Percentiles rank a stretch among this genome's conserved stretches.
Evolutionary conservation across 2,888 invertebrate genomes (phyloP).

Genomic region (Nasonovia ribisnigri): DNA sequence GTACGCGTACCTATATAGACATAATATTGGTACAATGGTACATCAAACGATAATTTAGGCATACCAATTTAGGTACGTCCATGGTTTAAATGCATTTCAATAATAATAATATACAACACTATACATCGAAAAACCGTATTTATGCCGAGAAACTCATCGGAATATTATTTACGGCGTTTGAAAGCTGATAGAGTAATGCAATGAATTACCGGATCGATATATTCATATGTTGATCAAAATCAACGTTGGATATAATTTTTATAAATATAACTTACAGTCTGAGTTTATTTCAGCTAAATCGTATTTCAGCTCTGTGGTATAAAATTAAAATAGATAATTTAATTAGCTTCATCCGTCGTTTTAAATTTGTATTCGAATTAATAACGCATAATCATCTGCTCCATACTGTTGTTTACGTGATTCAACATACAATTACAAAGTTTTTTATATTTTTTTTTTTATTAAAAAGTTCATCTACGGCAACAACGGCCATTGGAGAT

Average conservation of each 20-base stretch:
- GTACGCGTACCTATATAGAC: neutral
- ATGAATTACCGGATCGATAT: no score
- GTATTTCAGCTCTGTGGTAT: neutral
- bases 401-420: neutral
- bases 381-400: neutral
- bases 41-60: neutral
- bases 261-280: neutral
- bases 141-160: neutral
- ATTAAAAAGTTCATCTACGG: no score
- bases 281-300: neutral
- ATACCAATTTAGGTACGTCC: neutral
- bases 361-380: neutral
- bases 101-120: neutral
- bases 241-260: neutral
- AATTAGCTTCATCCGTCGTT: neutral
- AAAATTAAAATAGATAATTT: conserved; percentile 18
- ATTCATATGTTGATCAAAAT: no score
- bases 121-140: neutral
- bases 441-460: no score
- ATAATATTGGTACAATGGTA: neutral
- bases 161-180: neutral
- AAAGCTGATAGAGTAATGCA: neutral
- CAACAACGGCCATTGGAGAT: no score
- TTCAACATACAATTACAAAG: neutral
- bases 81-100: neutral